Percentiles rank a stretch among this genome's conserved stretches.
Conservation (phyloP, 2,113 vertebrate species). For the Callionymus lyra region DNA sequence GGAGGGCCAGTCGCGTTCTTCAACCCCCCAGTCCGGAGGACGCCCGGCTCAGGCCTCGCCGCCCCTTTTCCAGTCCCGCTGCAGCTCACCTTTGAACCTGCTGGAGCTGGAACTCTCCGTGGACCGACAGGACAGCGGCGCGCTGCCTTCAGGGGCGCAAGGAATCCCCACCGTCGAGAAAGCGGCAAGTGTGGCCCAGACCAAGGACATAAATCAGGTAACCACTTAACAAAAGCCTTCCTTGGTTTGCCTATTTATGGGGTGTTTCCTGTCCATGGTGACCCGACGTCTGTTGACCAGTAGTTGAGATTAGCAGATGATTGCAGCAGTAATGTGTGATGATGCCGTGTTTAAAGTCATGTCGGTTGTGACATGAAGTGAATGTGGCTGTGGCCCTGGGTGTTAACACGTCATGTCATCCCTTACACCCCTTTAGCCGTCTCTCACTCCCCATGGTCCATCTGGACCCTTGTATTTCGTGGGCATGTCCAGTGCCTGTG, state of each 20-base stretch:
- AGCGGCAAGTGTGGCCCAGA: slow-evolving; percentile 28
- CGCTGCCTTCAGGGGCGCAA: slow-evolving; percentile 30
- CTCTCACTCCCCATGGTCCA: slow-evolving; percentile 58
- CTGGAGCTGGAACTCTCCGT: slow-evolving; percentile 79
- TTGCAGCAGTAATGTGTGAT: slow-evolving; percentile 5
- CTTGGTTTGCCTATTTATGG: too few species aligned
- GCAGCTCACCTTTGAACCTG: slow-evolving; percentile 89
- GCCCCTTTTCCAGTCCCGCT: slow-evolving; percentile 80
- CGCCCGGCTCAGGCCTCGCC: slow-evolving; percentile 66
- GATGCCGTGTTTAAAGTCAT: slow-evolving; percentile 33
- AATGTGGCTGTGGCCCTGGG: slow-evolving; percentile 47
- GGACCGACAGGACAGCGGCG: slow-evolving; percentile 51
- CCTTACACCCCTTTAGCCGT: slow-evolving; percentile 64
- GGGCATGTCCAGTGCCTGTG: slow-evolving; percentile 44
- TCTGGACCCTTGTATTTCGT: slow-evolving; percentile 39
- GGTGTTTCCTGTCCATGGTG: too few species aligned
- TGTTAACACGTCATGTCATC: slow-evolving; percentile 58
- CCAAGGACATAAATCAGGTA: slow-evolving; percentile 61
- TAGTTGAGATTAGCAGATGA: slow-evolving; percentile 8
- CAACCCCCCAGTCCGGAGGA: slow-evolving; percentile 66
- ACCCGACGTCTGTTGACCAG: not conserved
- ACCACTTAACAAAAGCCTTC: not conserved
- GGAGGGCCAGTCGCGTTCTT: slow-evolving; percentile 62
- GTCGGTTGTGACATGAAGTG: slow-evolving; percentile 27
- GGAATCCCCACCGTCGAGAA: slow-evolving; percentile 37